Conservation (phyloP, 2,797 vertebrate genomes). For the Acomys russatus region DNA sequence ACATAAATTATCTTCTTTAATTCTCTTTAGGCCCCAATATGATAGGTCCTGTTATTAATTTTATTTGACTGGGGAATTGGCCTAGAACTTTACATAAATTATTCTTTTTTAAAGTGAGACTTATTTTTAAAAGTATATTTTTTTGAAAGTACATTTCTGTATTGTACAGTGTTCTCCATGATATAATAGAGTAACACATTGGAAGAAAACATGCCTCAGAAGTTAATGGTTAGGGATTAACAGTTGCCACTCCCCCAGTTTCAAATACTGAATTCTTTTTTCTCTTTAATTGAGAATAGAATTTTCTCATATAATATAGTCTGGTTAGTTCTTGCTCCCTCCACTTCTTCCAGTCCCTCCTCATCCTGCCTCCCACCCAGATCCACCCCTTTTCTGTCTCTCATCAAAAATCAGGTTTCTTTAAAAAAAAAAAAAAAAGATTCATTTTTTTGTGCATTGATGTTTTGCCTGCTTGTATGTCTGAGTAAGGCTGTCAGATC, state of each 20-base stretch:
- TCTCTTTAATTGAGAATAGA: not conserved
- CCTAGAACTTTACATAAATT: not conserved
- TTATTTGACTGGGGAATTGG: not conserved
- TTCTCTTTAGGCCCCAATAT: not conserved
- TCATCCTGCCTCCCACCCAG: rapidly evolving
- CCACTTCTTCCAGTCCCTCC: no score
- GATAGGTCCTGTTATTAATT: not conserved
- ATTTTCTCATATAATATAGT: not conserved
- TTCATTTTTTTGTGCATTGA: no score
- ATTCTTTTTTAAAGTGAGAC: not conserved
- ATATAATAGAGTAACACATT: slow-evolving; percentile 12
- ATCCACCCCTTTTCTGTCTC: not conserved
- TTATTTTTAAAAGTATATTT: not conserved
- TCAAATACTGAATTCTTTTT: not conserved
- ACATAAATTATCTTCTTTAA: slow-evolving; percentile 36
- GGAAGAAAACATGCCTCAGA: not conserved
- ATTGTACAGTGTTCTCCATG: not conserved
- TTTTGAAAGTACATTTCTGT: slow-evolving; percentile 21
- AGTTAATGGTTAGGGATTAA: not conserved
- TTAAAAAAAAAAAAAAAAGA: no score
- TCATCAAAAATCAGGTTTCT: not conserved
- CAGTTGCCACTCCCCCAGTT: not conserved
- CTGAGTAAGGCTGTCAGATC: no score
- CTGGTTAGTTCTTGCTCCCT: not conserved
- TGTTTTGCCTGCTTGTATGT: no score